phyloP scores from a whole-genome alignment of 2,113 vertebrate species.

The Dasyornis broadbenti region DNA sequence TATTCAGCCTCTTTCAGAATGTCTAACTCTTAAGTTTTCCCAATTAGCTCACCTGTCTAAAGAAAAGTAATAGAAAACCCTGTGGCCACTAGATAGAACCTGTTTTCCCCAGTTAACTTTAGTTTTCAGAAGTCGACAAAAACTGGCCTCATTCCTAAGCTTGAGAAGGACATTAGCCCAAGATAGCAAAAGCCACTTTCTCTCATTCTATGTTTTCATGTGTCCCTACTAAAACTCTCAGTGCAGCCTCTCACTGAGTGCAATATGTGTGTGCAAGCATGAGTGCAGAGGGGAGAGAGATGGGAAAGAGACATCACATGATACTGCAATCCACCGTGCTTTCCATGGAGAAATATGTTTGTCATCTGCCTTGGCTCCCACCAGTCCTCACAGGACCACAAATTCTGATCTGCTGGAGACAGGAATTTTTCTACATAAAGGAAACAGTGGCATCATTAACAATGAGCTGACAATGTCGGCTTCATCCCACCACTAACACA shows the following conservation, averaged over 20 bases:
- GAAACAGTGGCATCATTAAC: background rate
- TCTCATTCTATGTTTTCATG: background rate
- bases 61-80: background rate
- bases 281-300: background rate
- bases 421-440: background rate
- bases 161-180: background rate
- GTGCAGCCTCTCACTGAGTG: background rate
- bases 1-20: background rate
- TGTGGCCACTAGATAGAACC: background rate
- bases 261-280: background rate
- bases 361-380: background rate
- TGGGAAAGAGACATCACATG: background rate
- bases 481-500: background rate
- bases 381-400: background rate
- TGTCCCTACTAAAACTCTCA: background rate
- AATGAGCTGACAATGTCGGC: background rate
- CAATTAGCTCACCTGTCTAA: background rate
- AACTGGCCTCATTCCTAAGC: background rate
- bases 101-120: background rate
- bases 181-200: background rate
- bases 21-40: background rate
- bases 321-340: background rate
- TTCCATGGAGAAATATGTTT: background rate
- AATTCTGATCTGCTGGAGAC: background rate
- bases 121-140: background rate